Percentiles rank a stretch among this genome's conserved stretches.
Evolutionary conservation across 2,797 vertebrate species (phyloP).

Genomic region (Bucorvus abyssinicus): DNA sequence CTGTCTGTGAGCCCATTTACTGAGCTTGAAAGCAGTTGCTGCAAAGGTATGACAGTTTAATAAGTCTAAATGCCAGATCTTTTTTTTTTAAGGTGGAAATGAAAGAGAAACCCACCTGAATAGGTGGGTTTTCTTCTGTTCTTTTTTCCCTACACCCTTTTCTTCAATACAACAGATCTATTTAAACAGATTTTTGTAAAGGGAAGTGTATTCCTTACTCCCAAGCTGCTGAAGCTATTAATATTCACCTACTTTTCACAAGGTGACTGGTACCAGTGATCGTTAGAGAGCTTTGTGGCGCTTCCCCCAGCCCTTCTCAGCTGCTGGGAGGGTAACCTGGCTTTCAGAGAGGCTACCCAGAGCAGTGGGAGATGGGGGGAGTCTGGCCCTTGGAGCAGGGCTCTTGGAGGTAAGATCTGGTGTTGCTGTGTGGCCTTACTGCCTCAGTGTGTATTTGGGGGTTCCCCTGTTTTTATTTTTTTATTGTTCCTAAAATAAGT

Average conservation of each 20-base stretch:
- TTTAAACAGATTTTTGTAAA: not conserved
- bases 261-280: not conserved
- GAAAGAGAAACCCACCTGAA: not conserved
- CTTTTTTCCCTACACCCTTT: not conserved
- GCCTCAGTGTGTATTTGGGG: not conserved
- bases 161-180: not conserved
- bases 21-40: slow-evolving; percentile 65
- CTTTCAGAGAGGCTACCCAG: not conserved
- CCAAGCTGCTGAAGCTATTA: not conserved
- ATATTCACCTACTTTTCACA: not conserved
- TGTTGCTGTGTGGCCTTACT: not conserved
- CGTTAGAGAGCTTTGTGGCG: not conserved
- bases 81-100: slow-evolving; percentile 33
- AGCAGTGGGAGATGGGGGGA: not conserved
- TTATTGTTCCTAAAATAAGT: not conserved
- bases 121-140: not conserved
- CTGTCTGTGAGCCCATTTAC: slow-evolving; percentile 61
- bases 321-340: not conserved
- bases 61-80: slow-evolving; percentile 39
- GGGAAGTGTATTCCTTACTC: not conserved
- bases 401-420: not conserved
- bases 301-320: not conserved
- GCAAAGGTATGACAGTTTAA: slow-evolving; percentile 61
- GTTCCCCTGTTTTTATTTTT: not conserved
- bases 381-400: not conserved